Evolutionary conservation across 2,888 invertebrate species (phyloP).

Genomic region (Lepidonotus clava): DNA sequence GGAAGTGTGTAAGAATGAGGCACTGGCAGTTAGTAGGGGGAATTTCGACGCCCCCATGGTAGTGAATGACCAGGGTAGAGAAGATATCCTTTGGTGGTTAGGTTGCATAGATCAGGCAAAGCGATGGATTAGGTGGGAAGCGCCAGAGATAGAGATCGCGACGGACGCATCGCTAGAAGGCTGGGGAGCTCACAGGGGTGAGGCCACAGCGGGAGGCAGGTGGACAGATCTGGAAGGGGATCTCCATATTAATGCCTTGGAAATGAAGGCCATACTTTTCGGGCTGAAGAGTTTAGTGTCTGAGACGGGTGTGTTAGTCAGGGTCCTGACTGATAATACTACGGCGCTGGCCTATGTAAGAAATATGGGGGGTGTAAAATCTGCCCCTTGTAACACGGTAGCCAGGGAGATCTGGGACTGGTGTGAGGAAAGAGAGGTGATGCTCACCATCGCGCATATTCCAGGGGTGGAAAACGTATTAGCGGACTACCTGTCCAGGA

Average conservation of each 20-base stretch:
- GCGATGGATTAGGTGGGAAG: neutral
- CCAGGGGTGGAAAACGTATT: neutral
- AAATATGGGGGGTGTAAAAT: neutral
- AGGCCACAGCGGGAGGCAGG: neutral
- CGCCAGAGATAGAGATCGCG: neutral
- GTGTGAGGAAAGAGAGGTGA: neutral
- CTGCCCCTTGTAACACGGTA: neutral
- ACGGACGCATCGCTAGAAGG: neutral
- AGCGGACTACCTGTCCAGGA: neutral
- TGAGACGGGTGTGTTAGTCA: neutral
- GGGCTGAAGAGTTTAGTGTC: neutral
- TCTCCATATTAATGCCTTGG: neutral
- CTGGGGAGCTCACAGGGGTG: conserved; percentile 16
- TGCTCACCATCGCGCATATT: neutral
- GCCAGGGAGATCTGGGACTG: neutral
- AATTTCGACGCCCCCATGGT: neutral
- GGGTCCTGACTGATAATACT: neutral
- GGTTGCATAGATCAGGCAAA: neutral
- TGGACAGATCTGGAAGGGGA: neutral
- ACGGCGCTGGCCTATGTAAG: neutral
- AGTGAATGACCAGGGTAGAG: neutral
- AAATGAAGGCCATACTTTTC: neutral
- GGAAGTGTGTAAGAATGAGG: conserved; percentile 4
- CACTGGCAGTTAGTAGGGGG: neutral
- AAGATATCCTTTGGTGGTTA: neutral